Evolutionary conservation across 1,140 invertebrate species (phyloP), one percentile per base, ranked within the genome.

Genomic region (Kradibia gibbosae): DNA sequence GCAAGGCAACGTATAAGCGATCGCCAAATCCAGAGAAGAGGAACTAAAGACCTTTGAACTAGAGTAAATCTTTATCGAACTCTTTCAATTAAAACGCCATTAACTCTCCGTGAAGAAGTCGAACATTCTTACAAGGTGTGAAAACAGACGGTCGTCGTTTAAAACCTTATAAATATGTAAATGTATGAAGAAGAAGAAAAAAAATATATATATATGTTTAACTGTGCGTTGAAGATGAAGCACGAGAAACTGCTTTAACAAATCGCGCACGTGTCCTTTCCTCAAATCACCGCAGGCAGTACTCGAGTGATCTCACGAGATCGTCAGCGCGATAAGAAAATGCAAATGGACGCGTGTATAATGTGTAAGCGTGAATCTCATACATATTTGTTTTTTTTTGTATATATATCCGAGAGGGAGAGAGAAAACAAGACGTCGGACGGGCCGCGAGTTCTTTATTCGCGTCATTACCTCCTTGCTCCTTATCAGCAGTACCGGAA

Each of bases 361-460:
- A 22, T 36, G 8, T 78, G 10, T 78, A 50, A 71, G 65, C 77
- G 62, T 78, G 31, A 78, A 78, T 78, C 65, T 78, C 65, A 71
- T 55, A 78, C 28, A 71, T 34, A 55, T 71, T 34, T 78, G 57
- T 78, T 78, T n/a, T n/a, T n/a, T n/a, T 78, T 78, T 71, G 34
- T 78, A 78, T 20, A 42, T 25, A 42, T 57, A 71, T 57, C 31
- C 11, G 45, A 70, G 45, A 70, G 75, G 50, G 53, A 42, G 3
- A 36, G 39, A 67, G 39, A 42, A 22, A 36, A 70, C 7, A 48
- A 7, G 48, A n/a, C 31, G 17, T 17, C 45, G 42, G 70, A 72
- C 45, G 45, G 25, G 17, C 39, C 7, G n/a, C 39, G 36, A 70
- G 65, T 70, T 70, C 13, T 70, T 22, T 45, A 70, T 45, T 45